Percentiles rank a stretch among this genome's conserved stretches.
Evolutionary conservation across 2,797 vertebrate genomes (phyloP).

Genomic region (Brachyalestes nurse): DNA sequence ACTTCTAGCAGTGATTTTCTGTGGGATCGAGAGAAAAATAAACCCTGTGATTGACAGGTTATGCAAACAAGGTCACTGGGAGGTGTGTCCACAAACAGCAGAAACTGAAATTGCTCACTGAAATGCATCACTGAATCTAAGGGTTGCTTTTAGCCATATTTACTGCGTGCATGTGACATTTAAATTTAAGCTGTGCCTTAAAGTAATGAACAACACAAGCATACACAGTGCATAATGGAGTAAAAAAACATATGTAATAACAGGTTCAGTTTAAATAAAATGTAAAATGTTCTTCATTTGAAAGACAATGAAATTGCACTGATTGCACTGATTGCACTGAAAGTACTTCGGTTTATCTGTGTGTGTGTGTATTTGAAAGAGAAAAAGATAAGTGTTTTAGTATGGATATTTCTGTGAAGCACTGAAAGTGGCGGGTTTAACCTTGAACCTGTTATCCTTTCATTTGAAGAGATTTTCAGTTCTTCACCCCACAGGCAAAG

Average conservation of each 20-base stretch:
- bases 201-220: not conserved
- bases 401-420: not conserved
- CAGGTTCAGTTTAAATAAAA: not conserved
- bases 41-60: conserved; percentile 22
- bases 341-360: not conserved
- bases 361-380: too few relatives aligned
- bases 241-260: not conserved
- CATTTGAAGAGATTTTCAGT: not conserved
- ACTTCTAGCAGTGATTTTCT: conserved; percentile 9
- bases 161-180: conserved; percentile 17
- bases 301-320: not conserved
- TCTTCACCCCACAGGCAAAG: not conserved
- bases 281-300: not conserved
- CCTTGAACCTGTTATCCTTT: not conserved
- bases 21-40: not conserved
- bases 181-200: conserved; percentile 10
- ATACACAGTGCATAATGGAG: not conserved
- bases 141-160: not conserved
- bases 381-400: too few relatives aligned
- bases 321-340: too few relatives aligned
- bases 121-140: conserved; percentile 35
- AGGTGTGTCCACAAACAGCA: conserved; percentile 33
- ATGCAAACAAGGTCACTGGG: conserved; percentile 38
- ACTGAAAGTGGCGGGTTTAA: not conserved
- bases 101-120: conserved; percentile 21